A percentile compares a stretch with the other conserved stretches of the same genome.
Evolutionary conservation across 2,888 invertebrate genomes (phyloP).

Genomic region (Ptychoptera contaminata): DNA sequence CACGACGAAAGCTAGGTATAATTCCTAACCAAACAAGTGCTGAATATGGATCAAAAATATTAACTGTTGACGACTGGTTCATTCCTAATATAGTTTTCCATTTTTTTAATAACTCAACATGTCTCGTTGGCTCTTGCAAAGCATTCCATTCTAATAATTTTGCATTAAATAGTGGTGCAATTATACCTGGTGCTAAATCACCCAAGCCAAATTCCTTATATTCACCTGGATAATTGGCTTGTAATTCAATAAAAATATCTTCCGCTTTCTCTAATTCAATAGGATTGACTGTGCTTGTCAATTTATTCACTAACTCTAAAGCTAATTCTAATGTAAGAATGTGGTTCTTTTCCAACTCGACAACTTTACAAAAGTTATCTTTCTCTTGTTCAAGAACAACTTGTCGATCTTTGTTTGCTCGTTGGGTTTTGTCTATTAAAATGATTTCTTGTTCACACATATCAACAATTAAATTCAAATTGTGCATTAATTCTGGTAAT

Average conservation of each 20-base stretch:
- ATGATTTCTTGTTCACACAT: constrained; percentile 94
- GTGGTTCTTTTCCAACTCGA: constrained; percentile 55
- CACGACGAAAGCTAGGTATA: constrained; percentile 62
- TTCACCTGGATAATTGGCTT: constrained; percentile 51
- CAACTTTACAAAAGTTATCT: constrained; percentile 45
- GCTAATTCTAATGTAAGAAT: constrained; percentile 57
- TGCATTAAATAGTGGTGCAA: constrained; percentile 67
- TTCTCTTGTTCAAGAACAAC: constrained; percentile 67
- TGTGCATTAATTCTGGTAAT: constrained; percentile 82
- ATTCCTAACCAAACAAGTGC: constrained; percentile 76
- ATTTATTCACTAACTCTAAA: constrained; percentile 45
- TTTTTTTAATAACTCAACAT: constrained; percentile 45
- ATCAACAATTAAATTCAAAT: constrained; percentile 78
- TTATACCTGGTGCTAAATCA: constrained; percentile 66
- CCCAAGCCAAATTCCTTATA: constrained; percentile 75
- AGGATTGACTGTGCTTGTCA: constrained; percentile 28
- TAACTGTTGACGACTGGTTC: constrained; percentile 21
- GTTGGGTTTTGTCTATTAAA: constrained; percentile 59
- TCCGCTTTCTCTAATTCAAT: constrained; percentile 31
- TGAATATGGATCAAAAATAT: constrained; percentile 51
- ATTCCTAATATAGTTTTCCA: constrained; percentile 45
- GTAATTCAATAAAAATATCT: constrained; percentile 25
- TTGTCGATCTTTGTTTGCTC: constrained; percentile 62
- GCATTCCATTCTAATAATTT: constrained; percentile 68
- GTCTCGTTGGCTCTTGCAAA: constrained; percentile 46